phyloP scores from a whole-genome alignment of 1,140 invertebrate species.

The Mylabris phalerata region DNA sequence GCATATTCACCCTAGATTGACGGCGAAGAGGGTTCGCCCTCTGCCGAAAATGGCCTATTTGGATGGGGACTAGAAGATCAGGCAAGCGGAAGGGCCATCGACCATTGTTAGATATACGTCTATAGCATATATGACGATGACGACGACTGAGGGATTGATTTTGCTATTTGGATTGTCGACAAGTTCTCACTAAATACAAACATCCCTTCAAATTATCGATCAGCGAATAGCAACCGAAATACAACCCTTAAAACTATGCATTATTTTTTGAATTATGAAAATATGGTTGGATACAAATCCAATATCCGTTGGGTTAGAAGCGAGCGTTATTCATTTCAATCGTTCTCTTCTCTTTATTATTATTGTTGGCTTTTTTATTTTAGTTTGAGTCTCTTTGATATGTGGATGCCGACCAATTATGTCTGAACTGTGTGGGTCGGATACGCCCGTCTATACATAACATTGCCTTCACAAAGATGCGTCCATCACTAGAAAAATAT shows the following conservation, averaged over 20 bases:
- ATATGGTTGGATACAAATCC: too few relatives aligned
- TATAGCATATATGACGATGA: too few relatives aligned
- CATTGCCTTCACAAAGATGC: conserved; percentile 12
- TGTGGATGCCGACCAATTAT: conserved; percentile 30
- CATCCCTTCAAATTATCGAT: not conserved
- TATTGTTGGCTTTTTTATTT: too few relatives aligned
- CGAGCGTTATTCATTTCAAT: too few relatives aligned
- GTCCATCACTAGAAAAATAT: conserved; percentile 23
- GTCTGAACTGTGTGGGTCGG: conserved; percentile 27
- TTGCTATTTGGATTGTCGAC: conserved; percentile 23
- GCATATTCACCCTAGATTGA: conserved; percentile 35
- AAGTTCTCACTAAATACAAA: conserved; percentile 10
- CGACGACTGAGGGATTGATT: conserved; percentile 15
- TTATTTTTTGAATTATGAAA: too few relatives aligned
- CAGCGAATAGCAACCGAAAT: too few relatives aligned
- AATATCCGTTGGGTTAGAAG: too few relatives aligned
- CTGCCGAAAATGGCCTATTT: conserved; percentile 22
- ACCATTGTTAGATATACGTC: conserved; percentile 20
- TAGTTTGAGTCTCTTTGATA: conserved; percentile 14
- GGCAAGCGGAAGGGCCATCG: conserved; percentile 27
- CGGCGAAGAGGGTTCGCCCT: conserved; percentile 28
- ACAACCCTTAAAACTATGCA: too few relatives aligned
- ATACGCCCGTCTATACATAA: conserved; percentile 18
- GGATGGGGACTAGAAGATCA: conserved; percentile 20
- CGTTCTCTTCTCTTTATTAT: too few relatives aligned